Evolutionary conservation across 92 coral and sea anemone species (phyloP).

Genomic region (Epizoanthus stellaris): DNA sequence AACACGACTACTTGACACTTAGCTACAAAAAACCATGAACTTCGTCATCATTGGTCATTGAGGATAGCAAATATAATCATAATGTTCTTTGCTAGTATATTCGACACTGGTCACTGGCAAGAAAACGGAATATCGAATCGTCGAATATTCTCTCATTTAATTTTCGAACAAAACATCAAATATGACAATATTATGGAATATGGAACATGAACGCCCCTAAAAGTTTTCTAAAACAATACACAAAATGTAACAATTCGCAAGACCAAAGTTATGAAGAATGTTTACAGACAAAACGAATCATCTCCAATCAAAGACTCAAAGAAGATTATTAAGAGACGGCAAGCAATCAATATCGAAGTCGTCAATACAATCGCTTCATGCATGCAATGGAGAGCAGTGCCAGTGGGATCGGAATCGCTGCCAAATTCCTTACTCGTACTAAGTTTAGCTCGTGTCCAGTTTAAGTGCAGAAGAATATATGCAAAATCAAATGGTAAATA

Average conservation of each 20-base stretch:
- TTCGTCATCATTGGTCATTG: neutral
- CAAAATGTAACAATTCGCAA: neutral
- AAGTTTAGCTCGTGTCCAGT: neutral
- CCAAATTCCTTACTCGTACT: neutral
- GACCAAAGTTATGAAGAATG: neutral
- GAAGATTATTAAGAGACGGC: neutral
- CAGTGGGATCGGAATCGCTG: constrained; percentile 6
- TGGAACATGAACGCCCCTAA: constrained; percentile 8
- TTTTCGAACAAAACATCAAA: neutral
- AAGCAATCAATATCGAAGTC: neutral
- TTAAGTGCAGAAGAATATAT: neutral
- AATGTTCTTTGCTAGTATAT: neutral
- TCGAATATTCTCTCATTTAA: neutral
- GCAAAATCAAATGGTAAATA: constrained; percentile 3
- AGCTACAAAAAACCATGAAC: neutral
- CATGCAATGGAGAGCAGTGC: neutral
- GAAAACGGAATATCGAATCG: neutral
- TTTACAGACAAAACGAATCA: neutral
- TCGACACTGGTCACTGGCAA: neutral
- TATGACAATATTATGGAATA: no score
- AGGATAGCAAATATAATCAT: constrained; percentile 1
- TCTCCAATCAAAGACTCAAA: neutral
- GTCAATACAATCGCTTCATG: neutral
- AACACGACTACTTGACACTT: neutral
- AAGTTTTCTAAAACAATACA: constrained; percentile 1